These are phyloP conservation scores for Nowickia ferox DNA, from an alignment of 2,888 invertebrate species.

Conservation along the genomic window DNA sequence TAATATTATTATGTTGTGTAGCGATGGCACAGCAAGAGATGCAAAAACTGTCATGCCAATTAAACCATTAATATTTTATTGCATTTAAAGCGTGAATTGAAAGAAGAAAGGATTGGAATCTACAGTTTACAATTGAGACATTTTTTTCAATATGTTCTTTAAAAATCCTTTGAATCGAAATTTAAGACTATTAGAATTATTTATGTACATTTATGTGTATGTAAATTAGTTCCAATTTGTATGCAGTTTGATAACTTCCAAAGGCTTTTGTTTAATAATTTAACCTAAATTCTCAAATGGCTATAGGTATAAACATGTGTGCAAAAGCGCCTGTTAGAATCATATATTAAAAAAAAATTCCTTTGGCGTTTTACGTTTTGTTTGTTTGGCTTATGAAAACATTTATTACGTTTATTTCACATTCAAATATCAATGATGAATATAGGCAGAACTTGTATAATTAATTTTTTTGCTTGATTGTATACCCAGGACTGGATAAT, in stretches of 20 bases:
- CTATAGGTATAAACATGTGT: constrained; percentile 12
- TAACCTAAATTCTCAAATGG: constrained; percentile 21
- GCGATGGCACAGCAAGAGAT: neutral
- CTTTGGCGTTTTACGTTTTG: constrained; percentile 8
- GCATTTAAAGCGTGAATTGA: neutral
- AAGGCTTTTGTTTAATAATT: constrained; percentile 1
- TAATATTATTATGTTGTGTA: constrained; percentile 6
- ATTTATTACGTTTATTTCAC: constrained; percentile 39
- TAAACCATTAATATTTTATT: neutral
- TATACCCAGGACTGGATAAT: constrained; percentile 18
- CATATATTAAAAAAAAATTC: constrained; percentile 39
- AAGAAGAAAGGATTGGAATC: neutral
- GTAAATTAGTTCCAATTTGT: too few relatives aligned
- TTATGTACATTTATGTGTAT: too few relatives aligned
- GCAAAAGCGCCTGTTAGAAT: constrained; percentile 4
- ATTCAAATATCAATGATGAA: constrained; percentile 35
- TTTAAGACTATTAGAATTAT: too few relatives aligned
- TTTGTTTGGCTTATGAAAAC: constrained; percentile 25
- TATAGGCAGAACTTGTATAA: neutral
- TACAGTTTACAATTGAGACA: too few relatives aligned
- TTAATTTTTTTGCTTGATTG: constrained; percentile 12
- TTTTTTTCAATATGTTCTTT: neutral
- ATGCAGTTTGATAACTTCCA: too few relatives aligned
- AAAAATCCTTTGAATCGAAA: too few relatives aligned
- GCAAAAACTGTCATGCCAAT: neutral